Evolutionary conservation across 2,888 invertebrate species (phyloP).

Genomic region (Malthinus flaveolus): DNA sequence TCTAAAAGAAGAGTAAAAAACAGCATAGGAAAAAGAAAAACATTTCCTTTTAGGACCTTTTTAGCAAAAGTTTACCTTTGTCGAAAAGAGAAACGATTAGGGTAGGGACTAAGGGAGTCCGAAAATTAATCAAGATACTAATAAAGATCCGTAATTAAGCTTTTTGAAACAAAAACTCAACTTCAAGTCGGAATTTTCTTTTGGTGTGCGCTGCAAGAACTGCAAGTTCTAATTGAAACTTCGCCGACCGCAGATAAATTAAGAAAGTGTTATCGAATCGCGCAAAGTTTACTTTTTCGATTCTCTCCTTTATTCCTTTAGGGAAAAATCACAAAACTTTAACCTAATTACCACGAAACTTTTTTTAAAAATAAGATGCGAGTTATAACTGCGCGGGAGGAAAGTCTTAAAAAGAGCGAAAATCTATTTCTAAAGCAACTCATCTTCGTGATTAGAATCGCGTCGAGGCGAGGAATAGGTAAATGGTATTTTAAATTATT

Average conservation of each 20-base stretch:
- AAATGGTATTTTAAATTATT: slow-evolving; percentile 47
- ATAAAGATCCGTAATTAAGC: slow-evolving; percentile 28
- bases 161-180: slow-evolving; percentile 19
- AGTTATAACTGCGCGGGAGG: slow-evolving; percentile 14
- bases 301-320: slow-evolving; percentile 18
- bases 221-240: slow-evolving; percentile 28
- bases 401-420: slow-evolving; percentile 24
- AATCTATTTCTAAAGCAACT: slow-evolving; percentile 32
- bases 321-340: slow-evolving; percentile 10
- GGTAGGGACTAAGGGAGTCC: not conserved
- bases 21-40: slow-evolving; percentile 8
- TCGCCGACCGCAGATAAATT: slow-evolving; percentile 21
- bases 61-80: slow-evolving; percentile 16
- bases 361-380: slow-evolving; percentile 8
- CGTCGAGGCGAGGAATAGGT: slow-evolving; percentile 41
- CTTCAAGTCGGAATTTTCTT: too few relatives aligned
- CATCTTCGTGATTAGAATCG: slow-evolving; percentile 39
- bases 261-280: slow-evolving; percentile 16
- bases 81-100: slow-evolving; percentile 8
- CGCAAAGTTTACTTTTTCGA: slow-evolving; percentile 21
- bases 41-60: slow-evolving; percentile 7
- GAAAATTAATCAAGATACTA: slow-evolving; percentile 29
- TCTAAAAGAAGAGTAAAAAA: too few relatives aligned
- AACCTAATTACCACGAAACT: slow-evolving; percentile 20
- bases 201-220: slow-evolving; percentile 10